Conservation (phyloP, 2,113 vertebrate species). For the Pachycephala philippinensis region DNA sequence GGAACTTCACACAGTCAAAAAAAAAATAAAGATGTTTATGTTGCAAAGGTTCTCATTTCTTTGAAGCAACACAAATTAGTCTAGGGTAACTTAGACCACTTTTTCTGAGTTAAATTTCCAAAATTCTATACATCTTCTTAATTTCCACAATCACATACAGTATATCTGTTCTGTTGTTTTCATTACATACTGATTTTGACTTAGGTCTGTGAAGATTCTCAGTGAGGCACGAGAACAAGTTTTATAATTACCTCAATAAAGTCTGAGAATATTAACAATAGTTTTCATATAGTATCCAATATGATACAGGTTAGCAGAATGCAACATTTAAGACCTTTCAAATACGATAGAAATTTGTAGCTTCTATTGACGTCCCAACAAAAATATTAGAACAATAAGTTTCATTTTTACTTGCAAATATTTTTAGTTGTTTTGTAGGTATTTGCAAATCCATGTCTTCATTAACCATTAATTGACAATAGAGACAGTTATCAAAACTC, state of each 20-base stretch:
- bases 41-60: background rate
- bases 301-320: background rate
- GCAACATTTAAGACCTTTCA: background rate
- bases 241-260: background rate
- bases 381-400: background rate
- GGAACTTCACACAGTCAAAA: background rate
- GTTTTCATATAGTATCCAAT: background rate
- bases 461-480: background rate
- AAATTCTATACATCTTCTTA: background rate
- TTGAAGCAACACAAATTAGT: background rate
- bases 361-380: background rate
- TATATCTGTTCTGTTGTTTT: background rate
- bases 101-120: background rate
- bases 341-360: background rate
- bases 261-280: background rate
- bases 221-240: background rate
- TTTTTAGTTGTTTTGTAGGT: background rate
- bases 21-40: background rate
- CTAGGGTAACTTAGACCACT: background rate
- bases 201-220: background rate
- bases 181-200: background rate
- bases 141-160: background rate
- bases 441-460: background rate
- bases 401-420: background rate
- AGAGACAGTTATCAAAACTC: background rate